phyloP scores from a whole-genome alignment of 2,113 vertebrate species.

The Xiphias gladius region DNA sequence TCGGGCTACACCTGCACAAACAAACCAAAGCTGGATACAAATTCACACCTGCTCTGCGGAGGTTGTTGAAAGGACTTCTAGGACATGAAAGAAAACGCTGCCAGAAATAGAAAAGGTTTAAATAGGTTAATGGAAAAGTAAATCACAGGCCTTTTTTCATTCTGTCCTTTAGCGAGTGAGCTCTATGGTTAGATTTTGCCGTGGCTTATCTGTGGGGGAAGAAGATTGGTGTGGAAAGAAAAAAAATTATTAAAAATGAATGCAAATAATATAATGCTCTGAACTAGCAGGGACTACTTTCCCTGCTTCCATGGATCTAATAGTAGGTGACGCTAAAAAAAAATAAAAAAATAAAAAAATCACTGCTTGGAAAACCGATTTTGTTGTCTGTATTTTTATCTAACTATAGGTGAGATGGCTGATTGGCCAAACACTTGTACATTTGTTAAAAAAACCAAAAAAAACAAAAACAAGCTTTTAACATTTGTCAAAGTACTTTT shows the following conservation, averaged over 20 bases:
- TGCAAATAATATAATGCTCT: neutral
- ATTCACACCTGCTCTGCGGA: slow-evolving; percentile 13
- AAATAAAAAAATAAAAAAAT: neutral
- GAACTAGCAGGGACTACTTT: neutral
- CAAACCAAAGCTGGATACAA: slow-evolving; percentile 6
- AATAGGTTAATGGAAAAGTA: slow-evolving; percentile 40
- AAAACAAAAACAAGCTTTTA: too few relatives aligned
- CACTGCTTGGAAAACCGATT: neutral
- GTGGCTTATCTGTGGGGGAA: neutral
- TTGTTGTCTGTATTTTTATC: neutral
- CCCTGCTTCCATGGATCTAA: neutral
- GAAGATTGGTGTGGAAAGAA: neutral
- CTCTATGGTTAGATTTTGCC: neutral
- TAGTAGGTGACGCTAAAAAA: neutral
- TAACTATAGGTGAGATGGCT: neutral
- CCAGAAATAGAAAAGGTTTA: slow-evolving; percentile 31
- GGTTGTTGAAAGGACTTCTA: slow-evolving; percentile 4
- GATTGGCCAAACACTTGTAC: neutral
- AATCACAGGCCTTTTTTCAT: neutral
- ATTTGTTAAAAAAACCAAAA: neutral
- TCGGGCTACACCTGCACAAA: slow-evolving; percentile 13
- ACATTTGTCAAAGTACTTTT: neutral
- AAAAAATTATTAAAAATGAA: neutral
- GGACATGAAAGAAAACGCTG: neutral
- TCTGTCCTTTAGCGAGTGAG: neutral